Evolutionary conservation across 2,113 vertebrate species (phyloP).

Genomic region (Xenus cinereus): DNA sequence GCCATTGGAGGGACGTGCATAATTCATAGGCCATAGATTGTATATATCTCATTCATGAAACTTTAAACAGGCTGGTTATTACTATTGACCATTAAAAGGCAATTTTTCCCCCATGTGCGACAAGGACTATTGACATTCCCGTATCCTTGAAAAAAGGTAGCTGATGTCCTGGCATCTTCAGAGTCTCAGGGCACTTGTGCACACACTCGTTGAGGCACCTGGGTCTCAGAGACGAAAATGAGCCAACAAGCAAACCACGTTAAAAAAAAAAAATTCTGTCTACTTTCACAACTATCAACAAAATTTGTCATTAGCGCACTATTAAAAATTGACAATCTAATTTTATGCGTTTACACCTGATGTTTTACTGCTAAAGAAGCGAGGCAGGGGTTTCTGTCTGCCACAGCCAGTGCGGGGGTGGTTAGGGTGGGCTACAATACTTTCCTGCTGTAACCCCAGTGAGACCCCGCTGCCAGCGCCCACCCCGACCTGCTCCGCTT

Average conservation of each 20-base stretch:
- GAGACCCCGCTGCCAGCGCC: fast-evolving
- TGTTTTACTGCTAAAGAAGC: background rate
- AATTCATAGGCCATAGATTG: slow-evolving; percentile 60
- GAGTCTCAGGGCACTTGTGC: background rate
- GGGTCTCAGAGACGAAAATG: fast-evolving
- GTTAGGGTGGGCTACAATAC: fast-evolving
- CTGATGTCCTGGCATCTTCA: background rate
- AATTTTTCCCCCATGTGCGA: background rate
- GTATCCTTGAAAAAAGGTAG: background rate
- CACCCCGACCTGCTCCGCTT: background rate
- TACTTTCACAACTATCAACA: background rate
- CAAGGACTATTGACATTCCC: background rate
- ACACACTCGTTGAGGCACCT: fast-evolving
- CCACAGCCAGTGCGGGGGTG: fast-evolving
- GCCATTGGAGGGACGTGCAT: background rate
- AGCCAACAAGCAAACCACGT: background rate
- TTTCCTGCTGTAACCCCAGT: fast-evolving
- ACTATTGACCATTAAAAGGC: slow-evolving; percentile 30
- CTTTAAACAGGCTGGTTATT: slow-evolving; percentile 38
- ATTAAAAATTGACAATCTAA: background rate
- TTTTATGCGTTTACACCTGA: background rate
- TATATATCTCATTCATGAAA: slow-evolving; percentile 37
- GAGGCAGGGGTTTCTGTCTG: background rate
- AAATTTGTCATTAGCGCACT: fast-evolving
- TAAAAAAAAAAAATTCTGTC: background rate